Evolutionary conservation across 1,140 invertebrate genomes (phyloP).

Genomic region (Hycleus cichorii): DNA sequence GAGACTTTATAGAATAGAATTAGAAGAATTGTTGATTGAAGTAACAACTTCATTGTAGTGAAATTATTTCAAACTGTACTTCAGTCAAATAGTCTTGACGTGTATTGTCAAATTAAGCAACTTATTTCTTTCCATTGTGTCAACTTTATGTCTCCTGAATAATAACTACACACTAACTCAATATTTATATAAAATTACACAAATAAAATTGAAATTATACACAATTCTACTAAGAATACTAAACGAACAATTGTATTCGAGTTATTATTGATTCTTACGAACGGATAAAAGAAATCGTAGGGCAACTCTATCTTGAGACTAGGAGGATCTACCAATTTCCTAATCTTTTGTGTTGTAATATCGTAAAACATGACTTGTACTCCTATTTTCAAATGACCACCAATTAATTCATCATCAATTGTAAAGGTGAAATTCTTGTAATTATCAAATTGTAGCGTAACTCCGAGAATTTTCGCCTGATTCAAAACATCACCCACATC

Average conservation of each 20-base stretch:
- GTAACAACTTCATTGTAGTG: too few relatives aligned
- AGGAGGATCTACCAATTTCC: slow-evolving; percentile 31
- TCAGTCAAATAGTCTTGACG: too few relatives aligned
- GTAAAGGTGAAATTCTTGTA: slow-evolving; percentile 16
- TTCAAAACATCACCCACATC: slow-evolving; percentile 24
- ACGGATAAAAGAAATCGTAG: slow-evolving; percentile 41
- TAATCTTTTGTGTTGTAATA: slow-evolving; percentile 28
- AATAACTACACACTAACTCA: too few relatives aligned
- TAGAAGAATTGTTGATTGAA: too few relatives aligned
- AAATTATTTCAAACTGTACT: too few relatives aligned
- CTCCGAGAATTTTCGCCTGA: slow-evolving; percentile 34
- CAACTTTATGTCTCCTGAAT: too few relatives aligned
- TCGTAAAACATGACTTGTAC: slow-evolving; percentile 32
- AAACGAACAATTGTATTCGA: neutral
- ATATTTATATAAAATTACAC: too few relatives aligned
- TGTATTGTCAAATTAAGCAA: too few relatives aligned
- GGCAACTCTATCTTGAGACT: slow-evolving; percentile 35
- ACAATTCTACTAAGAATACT: too few relatives aligned
- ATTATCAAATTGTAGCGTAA: slow-evolving; percentile 21
- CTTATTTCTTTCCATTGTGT: too few relatives aligned
- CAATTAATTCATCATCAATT: slow-evolving; percentile 7
- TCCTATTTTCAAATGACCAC: slow-evolving; percentile 8
- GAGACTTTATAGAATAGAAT: neutral
- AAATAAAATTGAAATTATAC: too few relatives aligned
- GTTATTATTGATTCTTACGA: slow-evolving; percentile 31